Base-by-base conservation (phyloP, 2,113 vertebrate species). In the Oxyura jamaicensis region DNA sequence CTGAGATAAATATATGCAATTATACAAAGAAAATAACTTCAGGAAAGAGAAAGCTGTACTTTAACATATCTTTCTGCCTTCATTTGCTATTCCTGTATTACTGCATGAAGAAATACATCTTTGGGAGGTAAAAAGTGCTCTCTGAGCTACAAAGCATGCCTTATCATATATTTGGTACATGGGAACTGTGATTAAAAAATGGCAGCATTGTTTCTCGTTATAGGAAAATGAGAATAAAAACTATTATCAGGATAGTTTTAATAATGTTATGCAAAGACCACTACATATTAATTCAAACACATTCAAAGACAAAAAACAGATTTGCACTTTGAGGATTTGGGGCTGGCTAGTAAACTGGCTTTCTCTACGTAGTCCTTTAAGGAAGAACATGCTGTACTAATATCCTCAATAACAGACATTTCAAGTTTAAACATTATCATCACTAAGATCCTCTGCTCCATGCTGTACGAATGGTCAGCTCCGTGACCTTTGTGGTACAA, bases 1-100 rank as follows among this genome's bases (percentile, higher is more conserved):
- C 29, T 69, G 80, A 93, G 93, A 96, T 94, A 97, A 96, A 93
- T 92, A 95, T 9, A 71, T 79, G 86, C 84, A 94, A 94, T 97
- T 94, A 95, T 28, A 89, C 1, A 4, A 59, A n/a, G 77, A 58
- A 92, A 96, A 87, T 28, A 58, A 0, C 13, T 59, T 73, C 83
- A 83, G 62, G 75, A 72, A 73, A 78, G 62, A 68, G 73, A 86
- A 89, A 81, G 58, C 86, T 83, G 62, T 58, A 58, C 36, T 92
- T 96, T 19, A 91, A 79, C 36, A 35, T 13, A 55, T 68, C 80
- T 62, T 56, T 62, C 83, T 86, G 92, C 53, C 56, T 83, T 46
- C 53, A 62, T 79, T 95, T 83, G 65, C 48, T 82, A 13, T 52
- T 91, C 41, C 67, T 55, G 4, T 13, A 62, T 73, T 91, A 31